Evolutionary conservation across 2,113 vertebrate species (phyloP).

Genomic region (Osmerus eperlanus): DNA sequence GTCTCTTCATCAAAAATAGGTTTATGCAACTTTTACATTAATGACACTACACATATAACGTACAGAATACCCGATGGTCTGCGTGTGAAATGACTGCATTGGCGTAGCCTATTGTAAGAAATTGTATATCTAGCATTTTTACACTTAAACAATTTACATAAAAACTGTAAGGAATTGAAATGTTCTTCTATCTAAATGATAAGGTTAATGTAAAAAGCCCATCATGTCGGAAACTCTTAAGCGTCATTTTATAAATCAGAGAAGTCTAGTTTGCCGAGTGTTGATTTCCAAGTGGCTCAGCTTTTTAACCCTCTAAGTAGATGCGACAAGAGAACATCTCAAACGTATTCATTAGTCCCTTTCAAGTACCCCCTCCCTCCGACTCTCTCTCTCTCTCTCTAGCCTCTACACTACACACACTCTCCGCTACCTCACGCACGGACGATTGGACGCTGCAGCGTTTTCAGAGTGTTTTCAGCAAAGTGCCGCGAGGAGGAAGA

Average conservation of each 20-base stretch:
- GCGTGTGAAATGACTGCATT: too few relatives aligned
- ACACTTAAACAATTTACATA: too few relatives aligned
- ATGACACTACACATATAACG: background rate
- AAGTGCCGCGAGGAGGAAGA: constrained; percentile 51
- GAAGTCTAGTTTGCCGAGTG: background rate
- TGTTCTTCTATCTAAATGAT: too few relatives aligned
- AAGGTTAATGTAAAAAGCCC: too few relatives aligned
- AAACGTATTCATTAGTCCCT: constrained; percentile 23
- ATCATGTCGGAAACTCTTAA: too few relatives aligned
- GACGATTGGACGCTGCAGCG: constrained; percentile 74
- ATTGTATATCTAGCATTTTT: too few relatives aligned
- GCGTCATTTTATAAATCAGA: background rate
- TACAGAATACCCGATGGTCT: too few relatives aligned
- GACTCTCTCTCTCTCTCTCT: constrained; percentile 30
- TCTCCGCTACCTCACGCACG: constrained; percentile 57
- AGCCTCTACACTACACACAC: constrained; percentile 52
- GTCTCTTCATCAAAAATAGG: too few relatives aligned
- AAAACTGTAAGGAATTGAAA: too few relatives aligned
- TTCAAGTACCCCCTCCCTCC: constrained; percentile 13
- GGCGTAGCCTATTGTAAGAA: too few relatives aligned
- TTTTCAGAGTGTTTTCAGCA: constrained; percentile 55
- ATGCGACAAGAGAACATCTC: constrained; percentile 25
- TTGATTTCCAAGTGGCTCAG: background rate
- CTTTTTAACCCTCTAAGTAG: constrained; percentile 37
- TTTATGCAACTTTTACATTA: background rate